phyloP scores from a whole-genome alignment of 2,797 vertebrate species.

The Gymnoscopelus braueri region DNA sequence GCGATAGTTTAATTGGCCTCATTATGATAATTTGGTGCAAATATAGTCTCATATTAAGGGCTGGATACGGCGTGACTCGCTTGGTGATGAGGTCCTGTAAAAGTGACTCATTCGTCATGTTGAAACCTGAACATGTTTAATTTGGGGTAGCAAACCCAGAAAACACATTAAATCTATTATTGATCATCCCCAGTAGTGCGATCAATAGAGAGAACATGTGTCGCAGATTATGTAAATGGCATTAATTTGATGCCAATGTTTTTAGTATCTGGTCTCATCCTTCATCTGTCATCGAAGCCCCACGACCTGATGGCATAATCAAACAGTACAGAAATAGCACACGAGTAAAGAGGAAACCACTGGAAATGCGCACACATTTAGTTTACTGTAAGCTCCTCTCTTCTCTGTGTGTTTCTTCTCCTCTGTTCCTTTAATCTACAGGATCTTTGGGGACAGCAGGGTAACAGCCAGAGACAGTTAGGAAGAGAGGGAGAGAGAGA shows the following conservation, averaged over 20 bases:
- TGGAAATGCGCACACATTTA: constrained; percentile 55
- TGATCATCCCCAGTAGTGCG: constrained; percentile 22
- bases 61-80: not conserved
- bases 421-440: constrained; percentile 44
- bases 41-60: not conserved
- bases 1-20: constrained; percentile 15
- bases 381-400: constrained; percentile 17
- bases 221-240: constrained; percentile 28
- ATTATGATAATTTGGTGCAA: constrained; percentile 19
- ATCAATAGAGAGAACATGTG: constrained; percentile 37
- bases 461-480: constrained; percentile 41
- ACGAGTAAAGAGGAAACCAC: constrained; percentile 50
- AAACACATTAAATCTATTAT: constrained; percentile 29
- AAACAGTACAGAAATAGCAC: constrained; percentile 59
- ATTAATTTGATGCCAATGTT: constrained; percentile 34
- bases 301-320: constrained; percentile 62
- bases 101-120: not conserved
- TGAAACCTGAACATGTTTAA: constrained; percentile 6
- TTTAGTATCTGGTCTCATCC: constrained; percentile 32
- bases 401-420: constrained; percentile 52
- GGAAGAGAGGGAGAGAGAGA: constrained; percentile 6
- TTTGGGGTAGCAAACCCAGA: constrained; percentile 10
- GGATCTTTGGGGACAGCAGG: constrained; percentile 39
- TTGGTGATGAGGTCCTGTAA: not conserved
- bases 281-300: constrained; percentile 55